Evolutionary conservation across 2,888 invertebrate species (phyloP).

Genomic region (Cerastis leucographa): DNA sequence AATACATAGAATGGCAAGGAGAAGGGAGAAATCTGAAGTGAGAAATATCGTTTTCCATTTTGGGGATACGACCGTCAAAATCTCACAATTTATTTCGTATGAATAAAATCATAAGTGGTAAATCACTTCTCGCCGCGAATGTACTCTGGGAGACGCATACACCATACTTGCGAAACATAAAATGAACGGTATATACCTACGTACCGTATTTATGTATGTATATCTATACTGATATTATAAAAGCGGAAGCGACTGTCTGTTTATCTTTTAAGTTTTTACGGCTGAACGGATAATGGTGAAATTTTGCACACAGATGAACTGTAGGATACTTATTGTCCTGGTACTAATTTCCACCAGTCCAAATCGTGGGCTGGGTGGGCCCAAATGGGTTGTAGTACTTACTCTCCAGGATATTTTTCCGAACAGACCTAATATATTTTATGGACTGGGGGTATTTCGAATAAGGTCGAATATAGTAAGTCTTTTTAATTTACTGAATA

Average conservation of each 20-base stretch:
- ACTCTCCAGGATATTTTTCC: too few relatives aligned
- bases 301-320: background rate
- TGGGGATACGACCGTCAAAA: slow-evolving; percentile 61
- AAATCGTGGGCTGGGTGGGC: too few relatives aligned
- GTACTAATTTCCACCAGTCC: background rate
- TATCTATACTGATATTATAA: background rate
- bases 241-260: background rate
- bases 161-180: slow-evolving; percentile 25
- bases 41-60: slow-evolving; percentile 67
- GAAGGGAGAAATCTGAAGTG: slow-evolving; percentile 43
- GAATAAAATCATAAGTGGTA: slow-evolving; percentile 66
- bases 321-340: background rate
- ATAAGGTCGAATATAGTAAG: background rate
- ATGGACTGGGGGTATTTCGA: too few relatives aligned
- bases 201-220: background rate
- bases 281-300: background rate
- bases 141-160: slow-evolving; percentile 44
- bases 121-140: slow-evolving; percentile 58
- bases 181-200: background rate
- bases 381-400: too few relatives aligned
- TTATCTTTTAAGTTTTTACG: background rate
- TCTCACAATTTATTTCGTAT: slow-evolving; percentile 65
- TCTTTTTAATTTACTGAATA: too few relatives aligned
- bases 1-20: slow-evolving; percentile 33
- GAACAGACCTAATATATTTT: too few relatives aligned